Evolutionary conservation across 1,140 invertebrate genomes (phyloP).

Genomic region (Cydia strobilella): DNA sequence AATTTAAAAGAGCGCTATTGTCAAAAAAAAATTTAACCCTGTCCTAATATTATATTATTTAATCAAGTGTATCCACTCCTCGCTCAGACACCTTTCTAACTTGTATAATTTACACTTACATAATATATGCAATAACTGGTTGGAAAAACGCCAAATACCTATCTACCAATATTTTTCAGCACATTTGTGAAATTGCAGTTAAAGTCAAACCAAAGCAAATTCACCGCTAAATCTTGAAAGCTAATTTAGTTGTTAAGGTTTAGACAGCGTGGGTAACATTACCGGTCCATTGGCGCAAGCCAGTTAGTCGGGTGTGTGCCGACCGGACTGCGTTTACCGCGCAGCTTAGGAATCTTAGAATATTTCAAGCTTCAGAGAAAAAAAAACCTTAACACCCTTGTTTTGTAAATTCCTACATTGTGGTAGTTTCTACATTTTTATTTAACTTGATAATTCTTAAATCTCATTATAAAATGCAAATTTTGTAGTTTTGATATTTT

Average conservation of each 20-base stretch:
- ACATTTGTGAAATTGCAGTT: background rate
- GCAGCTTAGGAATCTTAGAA: background rate
- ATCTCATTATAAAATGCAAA: no score
- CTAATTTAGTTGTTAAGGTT: conserved; percentile 54
- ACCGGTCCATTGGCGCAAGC: conserved; percentile 74
- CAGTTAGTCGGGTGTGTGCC: conserved; percentile 46
- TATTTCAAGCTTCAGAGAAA: background rate
- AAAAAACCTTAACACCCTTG: no score
- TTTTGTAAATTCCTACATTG: no score
- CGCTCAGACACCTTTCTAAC: background rate
- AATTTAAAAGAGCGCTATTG: no score
- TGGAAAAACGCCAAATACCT: background rate
- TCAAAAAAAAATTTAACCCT: no score
- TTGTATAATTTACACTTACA: no score
- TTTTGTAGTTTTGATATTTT: no score
- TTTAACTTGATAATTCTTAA: no score
- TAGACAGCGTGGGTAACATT: conserved; percentile 62
- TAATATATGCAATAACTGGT: no score
- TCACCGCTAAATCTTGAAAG: conserved; percentile 40
- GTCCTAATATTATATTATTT: no score
- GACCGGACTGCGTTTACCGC: background rate
- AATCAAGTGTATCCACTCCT: no score
- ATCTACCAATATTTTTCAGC: background rate
- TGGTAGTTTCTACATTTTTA: no score
- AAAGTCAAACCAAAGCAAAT: conserved; percentile 12